Evolutionary conservation across 2,113 vertebrate species (phyloP).

Genomic region (Hemiscyllium ocellatum): DNA sequence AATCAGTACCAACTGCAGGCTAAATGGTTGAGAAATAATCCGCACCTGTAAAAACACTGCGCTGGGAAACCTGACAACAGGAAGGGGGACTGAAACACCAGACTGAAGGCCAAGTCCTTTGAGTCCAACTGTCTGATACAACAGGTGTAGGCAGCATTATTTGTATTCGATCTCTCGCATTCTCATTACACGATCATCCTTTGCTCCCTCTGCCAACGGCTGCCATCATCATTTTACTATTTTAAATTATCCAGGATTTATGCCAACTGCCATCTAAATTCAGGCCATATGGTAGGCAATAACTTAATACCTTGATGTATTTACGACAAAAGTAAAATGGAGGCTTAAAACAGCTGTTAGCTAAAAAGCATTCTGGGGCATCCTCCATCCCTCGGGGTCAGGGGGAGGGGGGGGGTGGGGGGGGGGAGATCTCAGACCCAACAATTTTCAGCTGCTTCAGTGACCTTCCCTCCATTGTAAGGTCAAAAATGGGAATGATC

Average conservation of each 20-base stretch:
- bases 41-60: not conserved
- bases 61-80: not conserved
- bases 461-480: too few species aligned
- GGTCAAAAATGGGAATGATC: too few species aligned
- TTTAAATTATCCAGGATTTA: not conserved
- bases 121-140: not conserved
- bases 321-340: not conserved
- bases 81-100: not conserved
- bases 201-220: not conserved
- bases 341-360: not conserved
- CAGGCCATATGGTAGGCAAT: not conserved
- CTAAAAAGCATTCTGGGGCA: not conserved
- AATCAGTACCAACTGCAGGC: not conserved
- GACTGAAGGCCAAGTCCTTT: not conserved
- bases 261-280: not conserved
- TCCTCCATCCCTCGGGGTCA: not conserved
- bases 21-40: constrained; percentile 1
- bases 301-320: not conserved
- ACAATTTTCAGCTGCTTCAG: too few species aligned
- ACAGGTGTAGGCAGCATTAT: not conserved
- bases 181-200: not conserved
- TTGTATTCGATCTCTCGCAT: not conserved
- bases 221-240: not conserved
- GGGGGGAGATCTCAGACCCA: too few species aligned
- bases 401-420: too few species aligned